phyloP scores from a whole-genome alignment of 92 coral and sea anemone species.

The Phymanthus crucifer region DNA sequence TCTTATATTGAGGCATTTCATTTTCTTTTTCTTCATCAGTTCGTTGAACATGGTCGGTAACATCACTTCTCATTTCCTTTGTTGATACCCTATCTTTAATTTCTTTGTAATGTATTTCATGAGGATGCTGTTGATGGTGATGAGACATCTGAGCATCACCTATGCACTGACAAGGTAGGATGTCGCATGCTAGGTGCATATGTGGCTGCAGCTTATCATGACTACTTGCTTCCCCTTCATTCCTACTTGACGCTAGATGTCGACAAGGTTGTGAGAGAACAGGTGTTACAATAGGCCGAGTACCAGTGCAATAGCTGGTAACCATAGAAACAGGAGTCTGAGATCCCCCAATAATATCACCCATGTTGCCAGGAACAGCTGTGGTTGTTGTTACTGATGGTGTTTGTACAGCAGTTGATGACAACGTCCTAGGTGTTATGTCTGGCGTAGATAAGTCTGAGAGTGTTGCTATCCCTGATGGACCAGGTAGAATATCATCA shows the following conservation, averaged over 20 bases:
- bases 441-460: not conserved
- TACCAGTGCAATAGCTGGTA: not conserved
- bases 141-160: not conserved
- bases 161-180: slow-evolving; percentile 85
- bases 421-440: not conserved
- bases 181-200: slow-evolving; percentile 95
- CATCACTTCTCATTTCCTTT: not conserved
- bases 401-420: not conserved
- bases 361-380: not conserved
- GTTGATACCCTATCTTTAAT: not conserved
- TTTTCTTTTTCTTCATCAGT: not conserved
- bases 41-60: not conserved
- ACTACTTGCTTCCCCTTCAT: not conserved
- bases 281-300: slow-evolving; percentile 13
- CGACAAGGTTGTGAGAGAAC: slow-evolving; percentile 27
- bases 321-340: not conserved
- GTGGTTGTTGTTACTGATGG: not conserved
- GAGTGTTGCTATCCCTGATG: not conserved
- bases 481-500: not conserved
- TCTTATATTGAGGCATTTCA: not conserved
- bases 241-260: not conserved
- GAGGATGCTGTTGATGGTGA: not conserved
- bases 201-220: slow-evolving; percentile 55
- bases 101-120: not conserved
- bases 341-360: not conserved